Base-by-base conservation (phyloP, 2,888 invertebrate genomes). In the Mythimna impura region DNA sequence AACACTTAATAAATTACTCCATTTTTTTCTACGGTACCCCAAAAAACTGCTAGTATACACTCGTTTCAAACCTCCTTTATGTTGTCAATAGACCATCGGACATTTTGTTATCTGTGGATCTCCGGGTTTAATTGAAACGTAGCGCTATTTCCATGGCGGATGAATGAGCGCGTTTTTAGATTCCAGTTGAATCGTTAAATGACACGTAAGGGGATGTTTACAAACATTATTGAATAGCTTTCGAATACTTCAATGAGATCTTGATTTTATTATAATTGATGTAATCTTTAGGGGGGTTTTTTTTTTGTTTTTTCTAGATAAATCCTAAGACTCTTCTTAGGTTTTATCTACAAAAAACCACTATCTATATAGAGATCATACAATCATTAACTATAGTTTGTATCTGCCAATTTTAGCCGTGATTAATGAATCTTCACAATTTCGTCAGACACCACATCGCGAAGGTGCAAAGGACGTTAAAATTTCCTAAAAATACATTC, bases 71-170 rank as follows among this genome's bases (percentile, higher is more conserved):
- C 65, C 78, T 88, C 87, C 84, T 91, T 91, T 91, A 89, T 90
- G 81, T 90, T 87, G 87, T 93, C 92, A 91, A 92, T 92, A 89
- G 88, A 85, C 88, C 87, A 87, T 88, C 91, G 93, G 93, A 93
- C 93, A 93, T 93, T 94, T 93, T 92, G 91, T 93, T 93, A 94
- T 95, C 95, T 74, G 77, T 86, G 89, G 88, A 89, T 89, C 90
- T 92, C 89, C 85, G 86, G 4, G 89, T 88, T 88, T 92, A 93
- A 94, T 94, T 92, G 91, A 93, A 92, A 91, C 90, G 92, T 92
- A 90, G 90, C 89, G 90, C 88, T 88, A 88, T 89, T 89, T 79
- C 73, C 66, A 82, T 71, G 72, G 73, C 57, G 63, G 40, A 34
- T 87, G 87, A 87, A 86, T 85, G 88, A 84, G 86, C 81, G 86